Percentiles rank a stretch among this genome's conserved stretches.
These are phyloP conservation scores for Leptobrachium leishanense DNA, from an alignment of 2,113 vertebrate species.

Conservation along the genomic window DNA sequence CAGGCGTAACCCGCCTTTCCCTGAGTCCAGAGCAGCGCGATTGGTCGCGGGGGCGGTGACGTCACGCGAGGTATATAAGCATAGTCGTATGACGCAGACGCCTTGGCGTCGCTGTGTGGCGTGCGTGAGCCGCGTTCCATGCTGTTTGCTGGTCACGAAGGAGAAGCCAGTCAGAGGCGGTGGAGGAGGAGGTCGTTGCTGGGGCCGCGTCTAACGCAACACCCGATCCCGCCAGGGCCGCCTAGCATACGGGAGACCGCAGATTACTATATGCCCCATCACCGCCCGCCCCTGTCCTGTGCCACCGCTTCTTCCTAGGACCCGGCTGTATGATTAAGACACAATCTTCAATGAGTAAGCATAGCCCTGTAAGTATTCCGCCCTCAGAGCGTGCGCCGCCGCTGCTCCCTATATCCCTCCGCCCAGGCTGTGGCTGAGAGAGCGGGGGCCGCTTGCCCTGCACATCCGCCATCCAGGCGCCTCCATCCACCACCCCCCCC, in stretches of 20 bases:
- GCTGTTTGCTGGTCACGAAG: conserved; percentile 37
- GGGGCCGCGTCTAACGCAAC: conserved; percentile 58
- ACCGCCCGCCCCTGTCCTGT: conserved; percentile 56
- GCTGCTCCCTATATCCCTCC: no score
- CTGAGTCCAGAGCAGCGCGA: conserved; percentile 47
- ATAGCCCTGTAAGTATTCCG: conserved; percentile 90
- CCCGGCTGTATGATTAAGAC: conserved; percentile 98
- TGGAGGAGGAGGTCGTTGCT: conserved; percentile 35
- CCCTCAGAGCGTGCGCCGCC: background rate
- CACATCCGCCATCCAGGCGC: no score
- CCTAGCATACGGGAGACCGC: conserved; percentile 15
- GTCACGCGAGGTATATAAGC: conserved; percentile 51
- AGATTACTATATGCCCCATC: conserved; percentile 71
- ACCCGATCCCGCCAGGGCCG: conserved; percentile 51
- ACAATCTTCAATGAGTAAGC: conserved; percentile 99
- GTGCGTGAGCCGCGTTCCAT: conserved; percentile 39
- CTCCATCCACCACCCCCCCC: no score
- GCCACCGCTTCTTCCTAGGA: conserved; percentile 75
- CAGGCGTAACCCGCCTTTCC: conserved; percentile 51
- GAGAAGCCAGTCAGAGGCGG: conserved; percentile 58
- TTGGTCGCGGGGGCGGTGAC: conserved; percentile 51
- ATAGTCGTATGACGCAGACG: conserved; percentile 57
- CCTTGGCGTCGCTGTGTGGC: conserved; percentile 36
- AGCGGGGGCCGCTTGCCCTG: no score
- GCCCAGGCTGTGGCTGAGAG: no score